These are phyloP conservation scores for Lasius fuliginosus DNA, from an alignment of 2,888 invertebrate species.

Conservation along the genomic window DNA sequence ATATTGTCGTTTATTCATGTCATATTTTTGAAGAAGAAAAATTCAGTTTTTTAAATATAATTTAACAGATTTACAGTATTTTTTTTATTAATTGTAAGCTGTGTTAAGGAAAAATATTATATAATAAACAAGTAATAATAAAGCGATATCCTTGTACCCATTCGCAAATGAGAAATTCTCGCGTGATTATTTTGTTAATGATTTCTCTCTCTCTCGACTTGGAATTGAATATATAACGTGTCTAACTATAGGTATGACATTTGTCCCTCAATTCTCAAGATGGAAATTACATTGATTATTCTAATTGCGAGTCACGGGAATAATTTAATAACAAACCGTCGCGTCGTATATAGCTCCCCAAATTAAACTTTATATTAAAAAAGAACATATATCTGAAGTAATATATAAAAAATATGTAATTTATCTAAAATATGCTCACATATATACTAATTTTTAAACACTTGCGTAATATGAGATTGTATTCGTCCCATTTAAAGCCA, in stretches of 20 bases:
- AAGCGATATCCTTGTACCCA: background rate
- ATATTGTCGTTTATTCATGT: background rate
- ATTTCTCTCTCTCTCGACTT: slow-evolving; percentile 15
- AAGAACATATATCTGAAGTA: background rate
- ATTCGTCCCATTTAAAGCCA: background rate
- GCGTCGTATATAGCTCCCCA: background rate
- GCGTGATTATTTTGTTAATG: slow-evolving; percentile 40
- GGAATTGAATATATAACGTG: slow-evolving; percentile 14
- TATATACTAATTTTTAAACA: background rate
- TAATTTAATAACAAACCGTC: slow-evolving; percentile 29
- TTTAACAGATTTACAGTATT: background rate
- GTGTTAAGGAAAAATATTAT: background rate
- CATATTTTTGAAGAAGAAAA: background rate
- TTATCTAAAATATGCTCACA: background rate
- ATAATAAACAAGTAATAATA: background rate
- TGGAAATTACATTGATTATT: slow-evolving; percentile 46
- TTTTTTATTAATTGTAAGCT: background rate
- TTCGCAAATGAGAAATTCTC: slow-evolving; percentile 15
- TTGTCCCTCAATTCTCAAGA: slow-evolving; percentile 47
- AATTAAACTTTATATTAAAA: slow-evolving; percentile 31
- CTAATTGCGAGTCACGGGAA: slow-evolving; percentile 38
- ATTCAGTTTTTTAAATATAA: background rate
- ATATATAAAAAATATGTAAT: background rate
- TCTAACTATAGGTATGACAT: slow-evolving; percentile 48
- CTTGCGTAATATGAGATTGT: background rate